Evolutionary conservation across 2,888 invertebrate species (phyloP), one percentile per base, ranked within the genome.

Genomic region (Operophtera brumata): DNA sequence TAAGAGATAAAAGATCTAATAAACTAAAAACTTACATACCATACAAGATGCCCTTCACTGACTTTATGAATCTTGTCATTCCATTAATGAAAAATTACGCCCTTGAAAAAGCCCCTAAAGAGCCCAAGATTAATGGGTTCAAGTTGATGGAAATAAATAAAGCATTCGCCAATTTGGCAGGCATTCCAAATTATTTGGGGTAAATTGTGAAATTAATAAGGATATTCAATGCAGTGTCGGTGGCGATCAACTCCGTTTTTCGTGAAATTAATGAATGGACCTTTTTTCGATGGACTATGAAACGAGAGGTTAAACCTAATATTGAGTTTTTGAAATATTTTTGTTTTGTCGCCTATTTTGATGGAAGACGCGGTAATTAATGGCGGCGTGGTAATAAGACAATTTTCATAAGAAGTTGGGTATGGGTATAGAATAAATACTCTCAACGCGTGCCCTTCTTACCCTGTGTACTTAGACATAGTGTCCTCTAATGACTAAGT

Each of bases 221-320:
- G 59, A 57, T 62, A 59, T 59, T 57, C 57, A 46, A 48, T 42
- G 54, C 54, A 47, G 54, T 57, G 47, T 45, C 43, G 64, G 55
- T 59, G 64, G 59, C 66, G 77, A 77, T 80, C 84, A 83, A 84
- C 66, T 58, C 74, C 82, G 72, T 75, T 81, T 81, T 82, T 78
- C 78, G 77, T 73, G 77, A 73, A 80, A 80, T 82, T 80, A 81
- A 50, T 50, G 47, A 44, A 48, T 36, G 49, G 32, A 42, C 37
- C 28, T 5, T 45, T 61, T 41, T 55, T 28, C 11, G 35, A 37
- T 13, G 42, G 41, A 36, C 36, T 36, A 20, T 42, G 47, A 43
- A 54, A 54, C 32, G 40, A 40, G 50, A 46, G 34, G 8, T 13
- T 44, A n/a, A n/a, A n/a, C 20, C 20, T 3, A 20, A 20, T 4